A percentile compares a stretch with the other conserved stretches of the same genome.
phyloP scores from a whole-genome alignment of 1,140 invertebrate species.

The Anastatus disparis region DNA sequence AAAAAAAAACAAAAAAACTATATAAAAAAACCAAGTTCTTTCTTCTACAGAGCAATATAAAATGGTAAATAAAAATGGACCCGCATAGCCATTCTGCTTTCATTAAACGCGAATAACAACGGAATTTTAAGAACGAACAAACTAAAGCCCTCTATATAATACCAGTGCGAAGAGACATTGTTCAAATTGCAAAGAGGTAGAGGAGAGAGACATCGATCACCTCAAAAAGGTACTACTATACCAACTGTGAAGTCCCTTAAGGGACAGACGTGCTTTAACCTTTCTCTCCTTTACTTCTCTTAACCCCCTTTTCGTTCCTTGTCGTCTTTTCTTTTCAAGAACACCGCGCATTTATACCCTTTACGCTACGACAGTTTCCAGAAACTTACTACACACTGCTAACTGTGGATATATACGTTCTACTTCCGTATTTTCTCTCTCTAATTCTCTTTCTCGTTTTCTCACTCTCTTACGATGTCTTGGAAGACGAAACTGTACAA shows the following conservation, averaged over 20 bases:
- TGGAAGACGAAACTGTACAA: too few relatives aligned
- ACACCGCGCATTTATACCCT: constrained; percentile 39
- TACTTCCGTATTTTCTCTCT: too few relatives aligned
- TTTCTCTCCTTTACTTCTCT: background rate
- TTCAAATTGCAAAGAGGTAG: constrained; percentile 57
- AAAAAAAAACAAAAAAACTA: too few relatives aligned
- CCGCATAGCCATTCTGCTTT: constrained; percentile 32
- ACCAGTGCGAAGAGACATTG: constrained; percentile 51
- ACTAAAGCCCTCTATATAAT: too few relatives aligned
- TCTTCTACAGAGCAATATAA: too few relatives aligned
- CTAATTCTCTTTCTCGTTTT: background rate
- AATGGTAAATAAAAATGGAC: constrained; percentile 62
- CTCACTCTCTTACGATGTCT: too few relatives aligned
- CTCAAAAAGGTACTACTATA: background rate
- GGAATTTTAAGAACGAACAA: background rate
- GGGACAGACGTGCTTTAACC: constrained; percentile 46
- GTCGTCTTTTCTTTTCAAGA: too few relatives aligned
- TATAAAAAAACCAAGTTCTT: too few relatives aligned
- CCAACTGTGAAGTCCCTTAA: constrained; percentile 49
- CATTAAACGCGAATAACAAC: background rate
- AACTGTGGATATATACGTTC: too few relatives aligned
- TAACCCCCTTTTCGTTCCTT: too few relatives aligned
- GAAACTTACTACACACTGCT: constrained; percentile 17
- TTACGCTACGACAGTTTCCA: constrained; percentile 36
- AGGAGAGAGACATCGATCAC: constrained; percentile 61